Base-by-base conservation (phyloP, 1,140 invertebrate species). In the Eciton burchellii region DNA sequence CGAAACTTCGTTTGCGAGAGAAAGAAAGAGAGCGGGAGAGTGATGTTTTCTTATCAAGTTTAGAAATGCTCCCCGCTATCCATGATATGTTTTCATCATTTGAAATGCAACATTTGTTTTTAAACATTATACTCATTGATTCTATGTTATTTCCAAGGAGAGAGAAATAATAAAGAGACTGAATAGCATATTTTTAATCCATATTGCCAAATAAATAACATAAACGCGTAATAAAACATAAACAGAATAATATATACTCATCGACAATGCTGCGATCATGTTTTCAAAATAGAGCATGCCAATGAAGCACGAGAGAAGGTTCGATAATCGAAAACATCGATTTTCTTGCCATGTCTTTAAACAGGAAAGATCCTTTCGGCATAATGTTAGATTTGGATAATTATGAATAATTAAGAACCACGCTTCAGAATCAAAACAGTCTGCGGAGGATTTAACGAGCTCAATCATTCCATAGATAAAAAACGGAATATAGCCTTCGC, bases 281-380 rank as follows among this genome's bases (percentile, higher is more conserved):
- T 4, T 35, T 12, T 1, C 43, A 3, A 35, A 3, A 35, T 19
- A 24, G 60, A 54, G 24, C 52, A 24, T n/a, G n/a, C n/a, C n/a
- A n/a, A n/a, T n/a, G n/a, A n/a, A n/a, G n/a, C n/a, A 65, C 5
- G 6, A 41, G n/a, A 52, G n/a, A 52, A 41, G 19, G 16, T 21
- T 6, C n/a, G n/a, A n/a, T 49, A 29, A 47, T 29, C 26, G 26
- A 8, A 3, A 0, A 6, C 24, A 49, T 65, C 9, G 43, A n/a
- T n/a, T n/a, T 49, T 65, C 65, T 65, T 12, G 65, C 26, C 8
- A 74, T 41, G 1, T 14, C 63, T 63, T 76, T 41, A 52, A 63
- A 35, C 14, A n/a, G 49, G 63, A 5, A 6, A 65, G 21, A 43
- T 0, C 8, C 26, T 1, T 62, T 73, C 0, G 9, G 19, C 35